Conservation (phyloP, 1,140 invertebrate species). For the Muscidifurax raptorellus region DNA sequence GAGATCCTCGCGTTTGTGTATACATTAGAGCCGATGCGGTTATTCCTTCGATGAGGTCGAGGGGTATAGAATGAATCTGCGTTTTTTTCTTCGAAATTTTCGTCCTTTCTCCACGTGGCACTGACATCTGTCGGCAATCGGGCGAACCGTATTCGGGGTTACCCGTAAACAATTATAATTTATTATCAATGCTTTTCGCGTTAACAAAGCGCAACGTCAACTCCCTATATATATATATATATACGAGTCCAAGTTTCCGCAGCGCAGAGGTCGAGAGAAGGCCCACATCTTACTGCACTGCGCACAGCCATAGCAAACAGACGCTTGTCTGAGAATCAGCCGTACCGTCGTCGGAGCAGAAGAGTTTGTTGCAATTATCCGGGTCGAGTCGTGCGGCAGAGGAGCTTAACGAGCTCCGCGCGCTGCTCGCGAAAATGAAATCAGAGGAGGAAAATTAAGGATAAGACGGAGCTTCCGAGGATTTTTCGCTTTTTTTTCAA, state of each 20-base stretch:
- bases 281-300: not conserved
- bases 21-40: no score
- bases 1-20: no score
- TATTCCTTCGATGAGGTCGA: no score
- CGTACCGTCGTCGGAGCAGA: not conserved
- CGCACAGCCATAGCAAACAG: not conserved
- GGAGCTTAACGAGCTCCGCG: not conserved
- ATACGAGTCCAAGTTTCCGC: not conserved
- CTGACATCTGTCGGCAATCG: no score
- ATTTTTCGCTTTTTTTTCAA: not conserved
- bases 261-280: not conserved
- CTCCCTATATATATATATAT: no score
- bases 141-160: no score
- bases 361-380: not conserved
- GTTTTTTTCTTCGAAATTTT: no score
- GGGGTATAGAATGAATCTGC: no score
- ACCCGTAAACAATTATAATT: no score
- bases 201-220: not conserved
- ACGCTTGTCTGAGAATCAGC: not conserved
- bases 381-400: not conserved
- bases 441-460: not conserved
- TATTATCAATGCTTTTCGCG: no score
- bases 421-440: slow-evolving; percentile 1
- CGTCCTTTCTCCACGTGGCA: no score
- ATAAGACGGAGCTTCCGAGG: not conserved